Evolutionary conservation across 2,113 vertebrate genomes (phyloP), one percentile per base, ranked within the genome.

Genomic region (Chroicocephalus ridibundus): DNA sequence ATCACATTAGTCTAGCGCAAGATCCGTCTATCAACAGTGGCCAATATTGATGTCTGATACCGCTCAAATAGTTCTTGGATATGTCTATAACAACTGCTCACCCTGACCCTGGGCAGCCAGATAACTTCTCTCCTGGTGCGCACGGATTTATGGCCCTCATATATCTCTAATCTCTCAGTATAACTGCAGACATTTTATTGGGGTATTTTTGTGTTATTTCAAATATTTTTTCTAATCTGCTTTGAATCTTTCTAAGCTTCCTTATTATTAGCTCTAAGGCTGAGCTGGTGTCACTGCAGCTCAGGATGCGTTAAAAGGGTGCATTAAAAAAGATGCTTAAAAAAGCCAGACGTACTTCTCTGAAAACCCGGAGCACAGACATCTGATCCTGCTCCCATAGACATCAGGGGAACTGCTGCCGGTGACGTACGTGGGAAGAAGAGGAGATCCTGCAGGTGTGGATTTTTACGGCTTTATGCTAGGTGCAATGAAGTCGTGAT

Each of bases 381-480:
- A 57, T 25, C 68, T 78, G 71, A 38, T 82, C 79, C 68, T 55
- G 69, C 55, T 94, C 58, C 64, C 26, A 3, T 1, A 34, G 44
- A 15, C 68, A 86, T 18, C 64, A 60, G 82, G 72, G 40, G n/a
- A n/a, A 22, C 52, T 75, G 79, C 47, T 80, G 80, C 47, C 3
- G 4, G 24, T 61, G 76, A 46, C 7, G 2, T 29, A 26, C 0
- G 3, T 47, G 72, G 61, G 88, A 82, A 8, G 19, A 36, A 66
- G 77, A 89, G 71, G 76, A 79, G 77, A 81, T 64, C 77, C 61
- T 54, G 57, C 85, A 70, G 47, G 69, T 86, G 92, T 74, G 83
- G 86, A 8, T 90, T 94, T 83, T 58, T 61, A 29, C 7, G 15
- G 78, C 71, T 77, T 60, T 58, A 21, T 40, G 20, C 27, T 34